Base-by-base conservation (phyloP, 2,113 vertebrate genomes). In the Hirundichthys speculiger region DNA sequence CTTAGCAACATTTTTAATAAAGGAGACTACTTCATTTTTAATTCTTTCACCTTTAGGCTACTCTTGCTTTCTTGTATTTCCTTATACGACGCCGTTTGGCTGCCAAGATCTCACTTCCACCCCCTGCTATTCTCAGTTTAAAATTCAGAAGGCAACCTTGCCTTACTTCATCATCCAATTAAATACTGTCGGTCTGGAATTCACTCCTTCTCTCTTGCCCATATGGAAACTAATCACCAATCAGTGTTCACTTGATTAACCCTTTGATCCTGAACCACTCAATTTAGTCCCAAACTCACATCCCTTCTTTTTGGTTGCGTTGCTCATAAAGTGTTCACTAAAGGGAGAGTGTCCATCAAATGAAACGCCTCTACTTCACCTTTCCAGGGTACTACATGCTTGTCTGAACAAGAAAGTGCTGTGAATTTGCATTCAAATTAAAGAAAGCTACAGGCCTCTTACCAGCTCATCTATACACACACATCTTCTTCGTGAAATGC, bases 21-120 rank as follows among this genome's bases (percentile, higher is more conserved):
- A 64, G 45, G 65, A 34, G 69, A 43, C 74, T 71, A 18, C 66
- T 80, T 84, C 52, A 69, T 79, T 84, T 80, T 81, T 69, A 62
- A 77, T 79, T 79, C 34, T 68, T 81, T 85, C 52, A 81, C 77
- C 84, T 73, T 48, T 18, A 60, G 69, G 82, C 82, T 69, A 55
- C 27, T 52, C 22, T 63, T 83, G 59, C 61, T 80, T 86, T 83
- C 77, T 82, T 83, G 79, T 66, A 69, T 80, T 64, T 19, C 39
- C 48, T 48, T 11, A 1, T 65, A 64, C 72, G 77, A 83, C 75
- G 13, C 71, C 82, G 77, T 61, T 73, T 27, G 70, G 57, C 79
- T 75, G 46, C 57, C 21, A 21, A 66, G 42, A 24, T 56, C 60
- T 59, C n/a, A 64, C 66, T 51, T 46, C 47, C 55, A 54, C 25